Evolutionary conservation across 2,888 invertebrate species (phyloP), one percentile per base, ranked within the genome.

Genomic region (Phlogophora meticulosa): DNA sequence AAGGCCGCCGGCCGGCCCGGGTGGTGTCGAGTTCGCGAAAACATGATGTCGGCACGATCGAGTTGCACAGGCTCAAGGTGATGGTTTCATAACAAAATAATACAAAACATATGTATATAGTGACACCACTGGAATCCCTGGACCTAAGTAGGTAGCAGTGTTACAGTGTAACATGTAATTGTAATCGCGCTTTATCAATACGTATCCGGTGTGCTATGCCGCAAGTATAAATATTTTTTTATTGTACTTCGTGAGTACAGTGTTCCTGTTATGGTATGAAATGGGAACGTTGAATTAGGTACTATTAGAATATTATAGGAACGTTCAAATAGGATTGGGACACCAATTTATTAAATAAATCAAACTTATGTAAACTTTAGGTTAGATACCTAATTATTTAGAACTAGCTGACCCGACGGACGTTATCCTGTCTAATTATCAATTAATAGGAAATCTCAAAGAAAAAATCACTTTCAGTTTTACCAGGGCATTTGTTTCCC

Each of bases 1-100:
- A 64, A 66, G 58, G 52, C 51, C 62, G 56, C 40, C 52, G 49
- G 38, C 45, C 56, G 15, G 38, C 48, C 24, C 38, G 64, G 36
- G 36, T 45, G 76, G 82, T 84, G 84, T 92, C 89, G 62, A 72
- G 82, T 92, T 92, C 80, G 79, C 79, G 64, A 87, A 85, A 89
- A 87, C 89, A 90, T 88, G 89, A 88, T 86, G 91, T 87, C 93
- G 92, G 92, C 85, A 82, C 68, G 87, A 82, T 94, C 92, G 72
- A 57, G 82, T 94, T 88, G 81, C 93, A 91, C 85, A 91, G 84
- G 80, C 85, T 81, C 93, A 94, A 94, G 92, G 94, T 92, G 88
- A 92, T 72, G 72, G 76, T 86, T 86, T 88, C 88, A 92, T 87
- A 92, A 93, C 36, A 36, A 38, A 46, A 24, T 46, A 42, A 17